Conservation (phyloP, 92 coral and sea anemone genomes). For the Siderastrea siderea region DNA sequence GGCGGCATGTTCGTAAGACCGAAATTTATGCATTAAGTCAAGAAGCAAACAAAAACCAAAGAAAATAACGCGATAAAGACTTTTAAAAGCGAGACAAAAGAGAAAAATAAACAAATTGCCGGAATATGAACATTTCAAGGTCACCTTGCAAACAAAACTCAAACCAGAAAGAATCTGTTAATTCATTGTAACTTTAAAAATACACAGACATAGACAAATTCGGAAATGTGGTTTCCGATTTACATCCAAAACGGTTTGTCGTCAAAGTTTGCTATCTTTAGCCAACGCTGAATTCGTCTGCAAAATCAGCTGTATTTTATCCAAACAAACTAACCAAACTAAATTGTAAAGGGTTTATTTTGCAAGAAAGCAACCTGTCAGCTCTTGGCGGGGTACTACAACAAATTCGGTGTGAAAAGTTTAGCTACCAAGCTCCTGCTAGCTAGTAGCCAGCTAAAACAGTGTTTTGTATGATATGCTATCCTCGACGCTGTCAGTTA, state of each 20-base stretch:
- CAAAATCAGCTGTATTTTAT: slow-evolving; percentile 3
- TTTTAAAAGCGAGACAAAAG: not conserved
- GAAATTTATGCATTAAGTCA: not conserved
- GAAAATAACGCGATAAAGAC: not conserved
- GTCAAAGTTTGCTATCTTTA: not conserved
- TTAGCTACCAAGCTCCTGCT: not conserved
- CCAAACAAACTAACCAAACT: not conserved
- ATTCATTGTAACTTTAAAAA: not conserved
- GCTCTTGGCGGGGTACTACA: not conserved
- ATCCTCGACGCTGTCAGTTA: no score
- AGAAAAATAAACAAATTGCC: slow-evolving; percentile 6
- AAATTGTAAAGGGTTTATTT: not conserved
- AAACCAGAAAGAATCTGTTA: not conserved
- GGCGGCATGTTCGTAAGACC: not conserved
- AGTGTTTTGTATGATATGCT: no score
- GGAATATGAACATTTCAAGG: slow-evolving; percentile 8
- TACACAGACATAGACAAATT: not conserved
- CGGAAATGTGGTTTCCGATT: no score
- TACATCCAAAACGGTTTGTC: not conserved
- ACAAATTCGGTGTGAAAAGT: not conserved
- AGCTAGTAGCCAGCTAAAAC: no score
- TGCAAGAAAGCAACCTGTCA: slow-evolving; percentile 6
- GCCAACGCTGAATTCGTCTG: not conserved
- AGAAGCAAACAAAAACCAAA: not conserved
- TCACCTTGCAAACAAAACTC: not conserved